Base-by-base conservation (phyloP, 2,888 invertebrate genomes). In the Ophion ventricosus region DNA sequence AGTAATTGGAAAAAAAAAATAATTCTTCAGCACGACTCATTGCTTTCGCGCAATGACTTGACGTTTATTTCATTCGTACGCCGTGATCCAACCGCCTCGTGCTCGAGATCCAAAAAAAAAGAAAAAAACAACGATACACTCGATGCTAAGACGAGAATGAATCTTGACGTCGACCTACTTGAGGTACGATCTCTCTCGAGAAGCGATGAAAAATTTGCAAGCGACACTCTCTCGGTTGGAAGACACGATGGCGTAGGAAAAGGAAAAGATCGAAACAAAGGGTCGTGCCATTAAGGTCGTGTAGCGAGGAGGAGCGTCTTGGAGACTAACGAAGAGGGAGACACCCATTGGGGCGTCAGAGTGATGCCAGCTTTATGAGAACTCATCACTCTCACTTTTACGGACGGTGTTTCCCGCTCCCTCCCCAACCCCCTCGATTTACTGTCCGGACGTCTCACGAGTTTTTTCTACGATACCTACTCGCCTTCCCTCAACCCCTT, bases 381-480 rank as follows among this genome's bases (percentile, higher is more conserved):
- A 82, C 76, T 84, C 83, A 87, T 87, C 84, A 84, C 82, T 87
- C 85, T 85, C 84, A 77, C 86, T 82, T 82, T 85, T 61, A 59
- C 66, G 43, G 57, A 64, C 43, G 67, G 56, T 20, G 57, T 23
- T 57, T 2, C 29, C 61, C 64, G 72, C 80, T 69, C 59, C 49
- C 23, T n/a, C n/a, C n/a, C n/a, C n/a, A n/a, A n/a, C n/a, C n/a
- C n/a, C n/a, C n/a, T n/a, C n/a, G n/a, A 17, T 63, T 64, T 69
- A 43, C 63, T 74, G 56, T 49, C n/a, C 17, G 3, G 35, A n/a
- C 70, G 63, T 70, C 78, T 72, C 69, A 11, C 40, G 49, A 49
- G 69, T 49, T 63, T 69, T 69, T 63, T 76, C 20, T 61, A 23
- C 70, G 43, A 57, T 61, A 14, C 56, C 40, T 23, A 54, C 73